Percentiles rank a stretch among this genome's conserved stretches.
Conservation (phyloP, 1,140 invertebrate species). For the Drosophila kepulauana region DNA sequence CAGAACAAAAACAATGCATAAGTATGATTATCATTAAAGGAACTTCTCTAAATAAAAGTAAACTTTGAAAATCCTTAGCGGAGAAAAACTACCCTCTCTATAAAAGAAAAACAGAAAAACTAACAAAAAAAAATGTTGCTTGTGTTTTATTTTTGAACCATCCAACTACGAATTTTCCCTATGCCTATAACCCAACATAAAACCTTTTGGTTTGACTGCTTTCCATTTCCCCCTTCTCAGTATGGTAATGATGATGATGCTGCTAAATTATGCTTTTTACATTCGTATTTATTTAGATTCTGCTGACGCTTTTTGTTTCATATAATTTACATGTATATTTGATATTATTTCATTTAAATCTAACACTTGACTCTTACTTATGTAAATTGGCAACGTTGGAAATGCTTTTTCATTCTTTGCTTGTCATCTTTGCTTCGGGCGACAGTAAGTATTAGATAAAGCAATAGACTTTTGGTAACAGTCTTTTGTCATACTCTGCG, state of each 20-base stretch:
- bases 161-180: slow-evolving; percentile 15
- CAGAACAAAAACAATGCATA: slow-evolving; percentile 54
- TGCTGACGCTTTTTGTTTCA: slow-evolving; percentile 27
- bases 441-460: background rate
- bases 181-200: background rate
- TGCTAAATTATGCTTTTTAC: slow-evolving; percentile 24
- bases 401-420: background rate
- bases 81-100: slow-evolving; percentile 81
- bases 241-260: slow-evolving; percentile 37
- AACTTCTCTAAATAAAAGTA: slow-evolving; percentile 83
- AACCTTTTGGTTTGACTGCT: slow-evolving; percentile 25
- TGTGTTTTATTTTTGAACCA: slow-evolving; percentile 78
- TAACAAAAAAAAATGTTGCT: slow-evolving; percentile 57
- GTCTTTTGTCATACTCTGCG: background rate
- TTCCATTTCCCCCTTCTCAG: slow-evolving; percentile 15
- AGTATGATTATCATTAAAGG: slow-evolving; percentile 84
- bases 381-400: background rate
- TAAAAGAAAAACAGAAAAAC: slow-evolving; percentile 63
- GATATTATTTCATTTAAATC: slow-evolving; percentile 1
- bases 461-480: background rate
- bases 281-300: slow-evolving; percentile 18
- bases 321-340: slow-evolving; percentile 7
- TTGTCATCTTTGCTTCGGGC: background rate
- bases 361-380: background rate
- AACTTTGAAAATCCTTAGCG: slow-evolving; percentile 83